Base-by-base conservation (phyloP, 2,797 vertebrate species). In the Crocidura indochinensis region DNA sequence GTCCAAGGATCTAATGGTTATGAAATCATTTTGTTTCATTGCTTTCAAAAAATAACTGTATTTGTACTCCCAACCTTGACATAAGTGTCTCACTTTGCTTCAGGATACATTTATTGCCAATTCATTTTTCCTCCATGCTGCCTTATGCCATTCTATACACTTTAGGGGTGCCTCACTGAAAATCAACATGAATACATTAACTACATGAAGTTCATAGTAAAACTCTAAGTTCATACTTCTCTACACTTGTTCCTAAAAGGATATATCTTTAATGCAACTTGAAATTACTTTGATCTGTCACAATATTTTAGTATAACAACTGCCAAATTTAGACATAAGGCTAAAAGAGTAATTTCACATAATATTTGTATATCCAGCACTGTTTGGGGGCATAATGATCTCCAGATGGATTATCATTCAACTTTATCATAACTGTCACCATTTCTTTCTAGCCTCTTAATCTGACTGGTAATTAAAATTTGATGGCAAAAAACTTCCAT, bases 231-330 rank as follows among this genome's bases (percentile, higher is more conserved):
- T 20, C 20, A 60, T 60, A 17, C 19, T 60, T 20, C 17, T 15
- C 56, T 20, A 60, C 56, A 60, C 17, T 60, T 60, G 56, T 60
- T 20, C 56, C 56, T 3, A 60, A 20, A 17, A 64, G n/a, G 27
- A 27, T 75, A 24, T 84, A 65, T 95, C 78, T 94, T 84, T 67
- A 90, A 91, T 69, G 29, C 15, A 72, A 93, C 71, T 92, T 91
- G 60, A 94, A 92, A 82, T 94, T 75, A 85, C 31, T 90, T 94
- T 89, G 53, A 83, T 83, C 75, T 73, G 75, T 94, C 89, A 91
- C 64, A 88, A 69, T 67, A 83, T 94, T 89, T 92, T 90, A 91
- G 44, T 85, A 85, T 49, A 51, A 29, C 69, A 65, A 29, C 84
- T 94, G 79, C 87, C 89, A 92, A 87, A 76, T 73, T 53, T 49